Evolutionary conservation across 2,888 invertebrate genomes (phyloP).

Genomic region (Caenorhabditis virilis): DNA sequence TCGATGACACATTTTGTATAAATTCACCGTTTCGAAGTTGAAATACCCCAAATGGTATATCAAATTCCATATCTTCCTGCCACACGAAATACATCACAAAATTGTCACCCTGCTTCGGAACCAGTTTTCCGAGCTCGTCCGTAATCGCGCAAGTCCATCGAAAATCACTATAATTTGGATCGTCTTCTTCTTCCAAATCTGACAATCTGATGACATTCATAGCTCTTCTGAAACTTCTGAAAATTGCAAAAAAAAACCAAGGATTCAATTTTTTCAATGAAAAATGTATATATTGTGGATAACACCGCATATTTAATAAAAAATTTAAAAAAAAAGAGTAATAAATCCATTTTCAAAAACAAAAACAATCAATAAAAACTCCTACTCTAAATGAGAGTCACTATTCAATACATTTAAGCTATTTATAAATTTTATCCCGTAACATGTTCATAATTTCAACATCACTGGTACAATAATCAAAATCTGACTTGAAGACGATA

Average conservation of each 20-base stretch:
- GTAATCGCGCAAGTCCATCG: not conserved
- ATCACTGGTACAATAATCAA: slow-evolving; percentile 23
- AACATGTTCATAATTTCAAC: slow-evolving; percentile 25
- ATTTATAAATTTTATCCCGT: slow-evolving; percentile 27
- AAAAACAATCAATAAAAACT: slow-evolving; percentile 5
- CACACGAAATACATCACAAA: slow-evolving; percentile 1
- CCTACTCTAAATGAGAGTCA: too few relatives aligned
- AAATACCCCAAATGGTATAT: not conserved
- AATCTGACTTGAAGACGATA: slow-evolving; percentile 22
- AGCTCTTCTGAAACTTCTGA: not conserved
- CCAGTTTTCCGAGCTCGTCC: not conserved
- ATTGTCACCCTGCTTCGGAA: not conserved
- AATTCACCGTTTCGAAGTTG: not conserved
- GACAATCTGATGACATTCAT: slow-evolving; percentile 5
- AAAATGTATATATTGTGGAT: not conserved
- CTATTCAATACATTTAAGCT: not conserved
- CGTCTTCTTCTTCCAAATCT: not conserved
- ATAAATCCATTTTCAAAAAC: slow-evolving; percentile 1
- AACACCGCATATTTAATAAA: not conserved
- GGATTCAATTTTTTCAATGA: not conserved
- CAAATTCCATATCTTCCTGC: not conserved
- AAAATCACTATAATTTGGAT: not conserved
- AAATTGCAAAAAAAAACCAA: too few relatives aligned
- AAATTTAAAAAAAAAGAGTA: slow-evolving; percentile 1
- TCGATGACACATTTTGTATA: not conserved